Evolutionary conservation across 2,888 invertebrate species (phyloP).

Genomic region (Piscicola geometra): DNA sequence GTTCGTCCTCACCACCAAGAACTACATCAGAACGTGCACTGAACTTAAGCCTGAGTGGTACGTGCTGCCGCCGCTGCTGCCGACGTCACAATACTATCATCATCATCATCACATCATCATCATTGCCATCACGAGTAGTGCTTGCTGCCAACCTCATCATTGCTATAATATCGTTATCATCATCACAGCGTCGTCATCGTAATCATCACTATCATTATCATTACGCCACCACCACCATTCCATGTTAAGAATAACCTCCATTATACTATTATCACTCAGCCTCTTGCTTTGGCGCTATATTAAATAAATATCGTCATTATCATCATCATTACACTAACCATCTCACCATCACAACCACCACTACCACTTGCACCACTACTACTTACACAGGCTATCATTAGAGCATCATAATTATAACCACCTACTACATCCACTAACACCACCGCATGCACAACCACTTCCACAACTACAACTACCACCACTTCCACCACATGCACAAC

Average conservation of each 20-base stretch:
- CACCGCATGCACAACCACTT: neutral
- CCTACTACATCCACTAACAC: neutral
- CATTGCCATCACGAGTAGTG: too few species aligned
- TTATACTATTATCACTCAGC: too few species aligned
- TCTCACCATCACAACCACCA: too few species aligned
- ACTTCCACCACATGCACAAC: too few species aligned
- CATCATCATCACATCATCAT: neutral
- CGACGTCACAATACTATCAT: too few species aligned
- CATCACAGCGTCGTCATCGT: neutral
- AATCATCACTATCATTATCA: neutral
- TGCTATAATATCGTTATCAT: too few species aligned
- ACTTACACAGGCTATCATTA: neutral
- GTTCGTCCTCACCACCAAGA: constrained; percentile 97
- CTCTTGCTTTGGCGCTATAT: too few species aligned
- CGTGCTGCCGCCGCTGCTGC: constrained; percentile 48
- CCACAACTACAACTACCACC: too few species aligned
- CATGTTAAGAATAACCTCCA: too few species aligned
- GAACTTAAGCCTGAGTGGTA: constrained; percentile 88
- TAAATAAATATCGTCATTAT: too few species aligned
- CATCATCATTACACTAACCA: too few species aligned
- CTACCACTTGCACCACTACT: neutral
- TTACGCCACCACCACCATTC: neutral
- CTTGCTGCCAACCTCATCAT: too few species aligned
- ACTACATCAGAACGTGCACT: constrained; percentile 96
- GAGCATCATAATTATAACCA: neutral